Evolutionary conservation across 92 coral and sea anemone genomes (phyloP).

Genomic region (Palythoa heliodiscus): DNA sequence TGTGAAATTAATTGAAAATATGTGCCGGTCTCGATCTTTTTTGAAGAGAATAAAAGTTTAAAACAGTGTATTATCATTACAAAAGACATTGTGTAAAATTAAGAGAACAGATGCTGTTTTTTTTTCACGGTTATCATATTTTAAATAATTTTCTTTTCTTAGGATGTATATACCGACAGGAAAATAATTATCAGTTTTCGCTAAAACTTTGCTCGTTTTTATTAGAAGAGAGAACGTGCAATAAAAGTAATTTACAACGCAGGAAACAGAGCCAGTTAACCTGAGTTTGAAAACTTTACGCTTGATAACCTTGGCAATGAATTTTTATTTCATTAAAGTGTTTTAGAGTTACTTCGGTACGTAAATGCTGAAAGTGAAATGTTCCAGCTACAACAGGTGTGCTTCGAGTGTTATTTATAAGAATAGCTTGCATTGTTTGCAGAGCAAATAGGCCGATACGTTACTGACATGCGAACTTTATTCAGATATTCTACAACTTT

Average conservation of each 20-base stretch:
- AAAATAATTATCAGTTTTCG: not conserved
- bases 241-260: not conserved
- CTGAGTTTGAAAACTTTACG: not conserved
- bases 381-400: not conserved
- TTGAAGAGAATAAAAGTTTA: not conserved
- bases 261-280: not conserved
- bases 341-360: not conserved
- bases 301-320: not conserved
- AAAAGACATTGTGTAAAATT: not conserved
- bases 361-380: not conserved
- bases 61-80: not conserved
- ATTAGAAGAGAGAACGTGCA: not conserved
- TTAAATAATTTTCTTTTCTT: not conserved
- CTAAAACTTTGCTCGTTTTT: not conserved
- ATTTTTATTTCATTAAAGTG: not conserved
- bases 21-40: not conserved
- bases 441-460: not conserved
- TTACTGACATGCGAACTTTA: not conserved
- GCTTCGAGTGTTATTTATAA: not conserved
- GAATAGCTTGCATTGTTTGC: not conserved
- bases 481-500: not conserved
- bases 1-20: not conserved
- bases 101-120: slow-evolving; percentile 5
- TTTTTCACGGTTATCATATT: not conserved
- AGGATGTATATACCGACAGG: not conserved